A percentile compares a stretch with the other conserved stretches of the same genome.
phyloP scores from a whole-genome alignment of 2,113 vertebrate species.

The Agelaius tricolor region DNA sequence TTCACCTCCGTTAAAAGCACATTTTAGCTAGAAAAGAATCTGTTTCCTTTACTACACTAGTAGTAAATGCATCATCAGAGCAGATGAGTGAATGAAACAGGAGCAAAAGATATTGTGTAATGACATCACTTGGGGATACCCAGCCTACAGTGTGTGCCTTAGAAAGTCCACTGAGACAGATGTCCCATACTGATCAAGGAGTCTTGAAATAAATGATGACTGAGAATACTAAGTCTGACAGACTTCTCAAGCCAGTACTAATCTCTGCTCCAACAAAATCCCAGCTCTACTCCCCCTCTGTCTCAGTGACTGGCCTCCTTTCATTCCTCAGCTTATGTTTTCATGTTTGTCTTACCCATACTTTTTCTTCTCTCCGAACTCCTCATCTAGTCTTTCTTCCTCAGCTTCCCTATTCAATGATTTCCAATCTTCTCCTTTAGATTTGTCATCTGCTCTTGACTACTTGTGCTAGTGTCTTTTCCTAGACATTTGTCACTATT shows the following conservation, averaged over 20 bases:
- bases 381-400: background rate
- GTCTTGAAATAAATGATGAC: background rate
- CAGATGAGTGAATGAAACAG: background rate
- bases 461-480: background rate
- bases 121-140: background rate
- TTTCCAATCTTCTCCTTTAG: background rate
- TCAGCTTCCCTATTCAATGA: background rate
- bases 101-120: background rate
- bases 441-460: background rate
- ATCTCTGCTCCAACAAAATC: background rate
- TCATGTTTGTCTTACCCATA: background rate
- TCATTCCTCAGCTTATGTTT: background rate
- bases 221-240: background rate
- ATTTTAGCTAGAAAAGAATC: background rate
- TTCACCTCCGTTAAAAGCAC: background rate
- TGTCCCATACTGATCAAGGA: background rate
- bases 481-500: background rate
- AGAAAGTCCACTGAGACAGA: background rate
- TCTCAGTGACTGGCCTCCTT: background rate
- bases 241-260: background rate
- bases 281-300: background rate
- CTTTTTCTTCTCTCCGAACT: background rate
- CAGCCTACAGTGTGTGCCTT: background rate
- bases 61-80: background rate
- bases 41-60: background rate